phyloP scores from a whole-genome alignment of 1,140 invertebrate genomes.

The Trachymyrmex cornetzi region DNA sequence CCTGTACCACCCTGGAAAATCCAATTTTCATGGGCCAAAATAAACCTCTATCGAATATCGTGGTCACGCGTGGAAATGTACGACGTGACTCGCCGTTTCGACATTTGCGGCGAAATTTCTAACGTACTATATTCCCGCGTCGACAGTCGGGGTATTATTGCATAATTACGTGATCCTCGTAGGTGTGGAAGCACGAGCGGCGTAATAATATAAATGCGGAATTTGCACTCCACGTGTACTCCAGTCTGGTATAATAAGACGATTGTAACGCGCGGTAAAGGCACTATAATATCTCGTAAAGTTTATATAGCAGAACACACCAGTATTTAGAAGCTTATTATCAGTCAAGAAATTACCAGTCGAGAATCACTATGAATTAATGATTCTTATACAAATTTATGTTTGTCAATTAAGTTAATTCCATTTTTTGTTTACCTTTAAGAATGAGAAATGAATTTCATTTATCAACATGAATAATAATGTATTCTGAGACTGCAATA shows the following conservation, averaged over 20 bases:
- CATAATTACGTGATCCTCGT: conserved; percentile 28
- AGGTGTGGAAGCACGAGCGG: not conserved
- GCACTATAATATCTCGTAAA: conserved; percentile 7
- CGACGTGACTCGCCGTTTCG: conserved; percentile 43
- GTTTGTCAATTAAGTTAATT: not conserved
- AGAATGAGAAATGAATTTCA: not conserved
- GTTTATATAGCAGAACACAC: not conserved
- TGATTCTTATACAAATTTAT: conserved; percentile 2
- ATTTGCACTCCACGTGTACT: not conserved
- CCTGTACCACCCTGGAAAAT: conserved; percentile 36
- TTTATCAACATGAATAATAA: not conserved
- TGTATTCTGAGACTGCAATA: not conserved
- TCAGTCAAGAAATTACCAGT: not conserved
- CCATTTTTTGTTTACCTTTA: not conserved
- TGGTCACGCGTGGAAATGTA: conserved; percentile 48
- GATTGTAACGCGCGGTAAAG: conserved; percentile 9
- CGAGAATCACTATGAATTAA: not conserved
- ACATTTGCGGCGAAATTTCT: conserved; percentile 53
- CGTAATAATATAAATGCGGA: conserved; percentile 7
- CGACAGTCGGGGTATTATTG: not conserved
- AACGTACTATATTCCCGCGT: conserved; percentile 1
- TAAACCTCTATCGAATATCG: conserved; percentile 60
- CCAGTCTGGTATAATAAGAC: conserved; percentile 11
- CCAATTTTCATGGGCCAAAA: conserved; percentile 59
- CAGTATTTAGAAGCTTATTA: not conserved